phyloP scores from a whole-genome alignment of 2,888 invertebrate genomes.

The Luffia ferchaultella region DNA sequence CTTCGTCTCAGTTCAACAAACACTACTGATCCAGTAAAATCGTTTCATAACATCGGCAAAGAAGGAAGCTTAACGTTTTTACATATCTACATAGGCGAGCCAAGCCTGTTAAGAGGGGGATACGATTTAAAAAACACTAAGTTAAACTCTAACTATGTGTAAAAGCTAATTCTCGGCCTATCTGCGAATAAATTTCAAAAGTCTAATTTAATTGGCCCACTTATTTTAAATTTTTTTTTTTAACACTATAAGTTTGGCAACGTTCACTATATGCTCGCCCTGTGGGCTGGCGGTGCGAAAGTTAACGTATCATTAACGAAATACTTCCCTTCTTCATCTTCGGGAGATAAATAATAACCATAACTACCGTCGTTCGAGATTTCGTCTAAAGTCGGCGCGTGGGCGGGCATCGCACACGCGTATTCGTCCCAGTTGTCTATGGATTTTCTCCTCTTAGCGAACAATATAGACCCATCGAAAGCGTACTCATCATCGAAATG shows the following conservation, averaged over 20 bases:
- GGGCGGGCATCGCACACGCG: conserved; percentile 35
- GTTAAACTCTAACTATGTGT: conserved; percentile 29
- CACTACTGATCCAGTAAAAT: background rate
- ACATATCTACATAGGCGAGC: conserved; percentile 47
- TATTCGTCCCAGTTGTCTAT: conserved; percentile 46
- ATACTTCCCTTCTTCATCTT: conserved; percentile 42
- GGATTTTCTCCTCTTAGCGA: conserved; percentile 58
- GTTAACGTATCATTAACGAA: conserved; percentile 57
- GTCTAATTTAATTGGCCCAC: conserved; percentile 46
- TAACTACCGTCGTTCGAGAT: conserved; percentile 53
- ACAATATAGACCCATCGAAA: conserved; percentile 54
- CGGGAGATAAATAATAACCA: conserved; percentile 53
- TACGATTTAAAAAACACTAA: conserved; percentile 32
- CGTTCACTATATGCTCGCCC: conserved; percentile 53
- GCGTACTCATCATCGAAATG: conserved; percentile 59
- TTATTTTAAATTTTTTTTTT: conserved; percentile 26
- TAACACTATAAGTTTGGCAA: conserved; percentile 19
- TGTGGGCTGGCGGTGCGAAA: conserved; percentile 48
- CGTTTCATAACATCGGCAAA: background rate
- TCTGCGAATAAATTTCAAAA: conserved; percentile 38
- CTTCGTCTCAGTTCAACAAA: too few relatives aligned
- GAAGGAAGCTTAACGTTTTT: conserved; percentile 19
- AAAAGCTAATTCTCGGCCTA: conserved; percentile 38
- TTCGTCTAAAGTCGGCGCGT: conserved; percentile 27
- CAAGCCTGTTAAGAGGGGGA: conserved; percentile 32